Conservation (phyloP, 1,140 invertebrate genomes). For the Hyles euphorbiae region DNA sequence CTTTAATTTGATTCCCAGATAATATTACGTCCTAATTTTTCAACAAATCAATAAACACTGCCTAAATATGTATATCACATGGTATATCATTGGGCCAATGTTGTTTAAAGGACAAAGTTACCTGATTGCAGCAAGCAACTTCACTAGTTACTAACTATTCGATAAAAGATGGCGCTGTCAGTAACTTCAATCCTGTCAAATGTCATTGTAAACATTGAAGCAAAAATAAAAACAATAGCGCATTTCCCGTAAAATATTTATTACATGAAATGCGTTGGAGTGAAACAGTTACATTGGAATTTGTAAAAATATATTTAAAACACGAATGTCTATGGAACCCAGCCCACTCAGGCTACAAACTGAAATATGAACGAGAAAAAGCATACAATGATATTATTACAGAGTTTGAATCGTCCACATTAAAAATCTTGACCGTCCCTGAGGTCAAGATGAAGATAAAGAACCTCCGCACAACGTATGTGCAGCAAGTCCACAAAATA, state of each 20-base stretch:
- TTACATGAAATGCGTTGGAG: slow-evolving; percentile 57
- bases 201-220: too few relatives aligned
- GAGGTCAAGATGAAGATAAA: slow-evolving; percentile 74
- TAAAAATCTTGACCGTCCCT: slow-evolving; percentile 42
- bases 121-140: too few relatives aligned
- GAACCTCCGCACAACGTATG: slow-evolving; percentile 68
- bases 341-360: slow-evolving; percentile 57
- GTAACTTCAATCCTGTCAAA: too few relatives aligned
- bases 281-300: slow-evolving; percentile 63
- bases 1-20: too few relatives aligned
- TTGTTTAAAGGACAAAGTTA: too few relatives aligned
- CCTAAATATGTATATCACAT: too few relatives aligned
- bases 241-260: slow-evolving; percentile 4
- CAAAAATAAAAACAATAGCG: too few relatives aligned
- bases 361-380: slow-evolving; percentile 53
- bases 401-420: slow-evolving; percentile 55
- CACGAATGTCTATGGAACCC: slow-evolving; percentile 73
- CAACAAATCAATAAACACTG: too few relatives aligned
- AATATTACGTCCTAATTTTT: too few relatives aligned
- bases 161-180: too few relatives aligned
- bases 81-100: too few relatives aligned
- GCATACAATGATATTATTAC: slow-evolving; percentile 53
- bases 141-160: too few relatives aligned
- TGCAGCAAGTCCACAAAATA: slow-evolving; percentile 72
- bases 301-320: slow-evolving; percentile 71